Percentiles rank a stretch among this genome's conserved stretches.
Conservation (phyloP, 2,113 vertebrate genomes). For the Cnemophilus loriae region DNA sequence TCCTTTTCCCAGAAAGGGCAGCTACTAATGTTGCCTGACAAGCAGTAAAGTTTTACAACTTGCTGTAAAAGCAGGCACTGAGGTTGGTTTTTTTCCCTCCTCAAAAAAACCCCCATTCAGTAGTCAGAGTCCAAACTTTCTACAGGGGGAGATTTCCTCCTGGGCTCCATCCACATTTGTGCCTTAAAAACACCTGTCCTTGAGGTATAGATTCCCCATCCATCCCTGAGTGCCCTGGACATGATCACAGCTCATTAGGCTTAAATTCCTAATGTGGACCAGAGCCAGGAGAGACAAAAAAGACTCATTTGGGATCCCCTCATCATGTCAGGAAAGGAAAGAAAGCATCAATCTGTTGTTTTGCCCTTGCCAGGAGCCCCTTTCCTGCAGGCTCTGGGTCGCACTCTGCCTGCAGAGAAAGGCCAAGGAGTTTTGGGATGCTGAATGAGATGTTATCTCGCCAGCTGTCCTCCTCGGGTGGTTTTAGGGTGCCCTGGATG, state of each 20-base stretch:
- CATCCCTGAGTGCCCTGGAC: not conserved
- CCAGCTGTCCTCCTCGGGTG: not conserved
- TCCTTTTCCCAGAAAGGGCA: not conserved
- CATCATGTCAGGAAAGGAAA: not conserved
- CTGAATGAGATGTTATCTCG: not conserved
- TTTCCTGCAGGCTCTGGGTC: not conserved
- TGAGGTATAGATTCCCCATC: not conserved
- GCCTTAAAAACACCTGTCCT: not conserved
- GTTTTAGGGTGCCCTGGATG: not conserved
- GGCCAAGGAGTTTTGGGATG: not conserved
- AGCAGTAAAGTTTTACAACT: not conserved
- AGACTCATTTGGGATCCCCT: not conserved
- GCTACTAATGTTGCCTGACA: not conserved
- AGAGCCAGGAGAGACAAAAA: not conserved
- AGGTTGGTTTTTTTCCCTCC: rapidly evolving
- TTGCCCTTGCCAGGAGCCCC: not conserved
- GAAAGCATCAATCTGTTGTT: not conserved
- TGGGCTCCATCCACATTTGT: not conserved
- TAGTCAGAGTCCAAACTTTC: not conserved
- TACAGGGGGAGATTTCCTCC: not conserved
- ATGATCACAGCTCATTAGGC: not conserved
- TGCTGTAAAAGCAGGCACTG: not conserved
- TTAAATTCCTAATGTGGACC: not conserved
- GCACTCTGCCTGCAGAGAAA: not conserved
- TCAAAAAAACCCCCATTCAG: not conserved